Evolutionary conservation across 1,140 invertebrate species (phyloP), one percentile per base, ranked within the genome.

Genomic region (Lethrus apterus): DNA sequence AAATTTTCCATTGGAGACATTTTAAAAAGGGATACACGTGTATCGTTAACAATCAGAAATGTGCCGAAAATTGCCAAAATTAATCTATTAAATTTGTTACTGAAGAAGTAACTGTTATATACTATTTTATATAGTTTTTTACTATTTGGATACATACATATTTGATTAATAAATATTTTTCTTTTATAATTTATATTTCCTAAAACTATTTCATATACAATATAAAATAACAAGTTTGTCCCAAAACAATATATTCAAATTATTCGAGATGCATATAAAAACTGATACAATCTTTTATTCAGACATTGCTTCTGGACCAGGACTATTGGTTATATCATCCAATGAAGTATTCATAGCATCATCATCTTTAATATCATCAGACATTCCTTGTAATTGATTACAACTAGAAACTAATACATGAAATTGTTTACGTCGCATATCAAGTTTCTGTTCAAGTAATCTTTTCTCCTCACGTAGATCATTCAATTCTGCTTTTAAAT

Each of bases 11-110:
- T 74, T 35, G 76, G 73, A 30, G 64, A 77, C 48, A 67, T 64
- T 40, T 52, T 93, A 19, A 56, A 70, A 38, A 75, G 93, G 40
- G 67, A 70, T 1, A 87, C 80, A 10, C 78, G 93, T 62, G 70
- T 97, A 50, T 98, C 93, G 4, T 68, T 98, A 21, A 98, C 94
- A 26, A 94, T 98, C 49, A 78, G 93, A 64, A 81, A 93, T 77
- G 92, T 96, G 5, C 89, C 90, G 44, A 93, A 91, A 74, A 85
- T 86, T 38, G 77, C 79, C 55, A 92, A 88, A 77, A 73, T 84
- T 63, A 85, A 76, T 70, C 68, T 86, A n/a, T 58, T 43, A 19
- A 54, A 54, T 35, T 26, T 48, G 5, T 29, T 42, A 13, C 31
- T 32, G 42, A 20, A 20, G 11, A 13, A 20, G n/a, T n/a, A n/a